Base-by-base conservation (phyloP, 2,797 vertebrate genomes). In the Enoplosus armatus region DNA sequence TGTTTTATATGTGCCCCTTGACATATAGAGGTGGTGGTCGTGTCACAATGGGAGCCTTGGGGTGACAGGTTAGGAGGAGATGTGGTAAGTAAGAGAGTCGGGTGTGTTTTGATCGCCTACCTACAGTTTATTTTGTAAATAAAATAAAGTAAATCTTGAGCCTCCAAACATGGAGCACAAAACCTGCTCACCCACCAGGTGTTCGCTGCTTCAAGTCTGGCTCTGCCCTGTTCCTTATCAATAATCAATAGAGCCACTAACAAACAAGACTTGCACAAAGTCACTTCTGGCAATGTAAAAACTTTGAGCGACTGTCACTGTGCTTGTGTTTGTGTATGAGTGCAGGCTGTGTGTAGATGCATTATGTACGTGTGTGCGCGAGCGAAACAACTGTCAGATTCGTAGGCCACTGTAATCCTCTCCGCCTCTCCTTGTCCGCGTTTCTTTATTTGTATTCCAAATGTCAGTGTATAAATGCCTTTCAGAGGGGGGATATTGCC, bases 381-480 rank as follows among this genome's bases (percentile, higher is more conserved):
- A 69, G 76, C 26, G 88, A 93, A 93, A 93, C 92, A 90, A 94
- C 93, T 93, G 91, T 92, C 90, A 92, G 79, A 93, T 89, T 85
- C 81, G 56, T 70, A 89, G 92, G 89, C 89, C 87, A 78, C 88
- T 73, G 88, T 95, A 95, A 95, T 95, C 95, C 94, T 87, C 91
- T 77, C 87, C 78, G 85, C 90, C 92, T 94, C 92, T 92, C 86
- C 89, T 94, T 92, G 92, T 94, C 90, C 87, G 80, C 89, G 87
- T 93, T 94, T 93, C 92, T 95, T 95, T 96, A 95, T 96, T 95
- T 96, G 94, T 95, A 94, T 95, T 95, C 92, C 92, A 96, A 96
- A 96, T 96, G 95, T 96, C 95, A 96, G 92, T 93, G 95, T 94
- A 94, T 93, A 94, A 95, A 95, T 87, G 90, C 84, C 86, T 91